These are phyloP conservation scores for Taphrorychus bicolor DNA, from an alignment of 2,888 invertebrate genomes.

Conservation along the genomic window DNA sequence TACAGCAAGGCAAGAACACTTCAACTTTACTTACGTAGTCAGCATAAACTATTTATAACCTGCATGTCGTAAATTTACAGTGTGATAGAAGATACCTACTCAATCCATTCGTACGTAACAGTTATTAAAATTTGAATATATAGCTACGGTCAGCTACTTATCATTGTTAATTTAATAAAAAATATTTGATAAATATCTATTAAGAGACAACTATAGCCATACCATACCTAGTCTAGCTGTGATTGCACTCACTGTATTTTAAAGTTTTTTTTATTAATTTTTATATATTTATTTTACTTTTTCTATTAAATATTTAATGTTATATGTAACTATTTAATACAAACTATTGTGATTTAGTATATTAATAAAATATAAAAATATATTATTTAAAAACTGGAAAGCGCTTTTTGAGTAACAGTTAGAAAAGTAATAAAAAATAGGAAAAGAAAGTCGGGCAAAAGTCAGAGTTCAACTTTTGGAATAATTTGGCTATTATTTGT, in stretches of 20 bases:
- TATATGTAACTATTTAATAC: slow-evolving; percentile 8
- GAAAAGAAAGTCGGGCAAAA: no score
- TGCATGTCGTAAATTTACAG: slow-evolving; percentile 12
- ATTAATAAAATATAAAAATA: slow-evolving; percentile 8
- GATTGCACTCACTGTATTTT: slow-evolving; percentile 29
- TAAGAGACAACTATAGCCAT: background rate
- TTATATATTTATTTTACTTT: background rate
- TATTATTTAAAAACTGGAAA: background rate
- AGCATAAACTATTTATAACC: background rate
- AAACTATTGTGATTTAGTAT: slow-evolving; percentile 16
- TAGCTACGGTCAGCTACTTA: background rate
- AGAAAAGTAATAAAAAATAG: no score
- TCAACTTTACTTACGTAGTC: no score
- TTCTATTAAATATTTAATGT: background rate
- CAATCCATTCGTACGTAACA: background rate
- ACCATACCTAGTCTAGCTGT: slow-evolving; percentile 34
- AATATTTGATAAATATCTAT: background rate
- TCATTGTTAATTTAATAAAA: slow-evolving; percentile 1
- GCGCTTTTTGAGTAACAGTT: no score
- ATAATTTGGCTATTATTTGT: no score
- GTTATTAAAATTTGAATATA: background rate
- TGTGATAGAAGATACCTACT: slow-evolving; percentile 29
- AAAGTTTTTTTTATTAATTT: background rate
- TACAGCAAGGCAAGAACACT: background rate
- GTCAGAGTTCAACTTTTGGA: no score